Percentiles rank a stretch among this genome's conserved stretches.
Conservation (phyloP, 2,797 vertebrate genomes). For the Danio albolineatus region DNA sequence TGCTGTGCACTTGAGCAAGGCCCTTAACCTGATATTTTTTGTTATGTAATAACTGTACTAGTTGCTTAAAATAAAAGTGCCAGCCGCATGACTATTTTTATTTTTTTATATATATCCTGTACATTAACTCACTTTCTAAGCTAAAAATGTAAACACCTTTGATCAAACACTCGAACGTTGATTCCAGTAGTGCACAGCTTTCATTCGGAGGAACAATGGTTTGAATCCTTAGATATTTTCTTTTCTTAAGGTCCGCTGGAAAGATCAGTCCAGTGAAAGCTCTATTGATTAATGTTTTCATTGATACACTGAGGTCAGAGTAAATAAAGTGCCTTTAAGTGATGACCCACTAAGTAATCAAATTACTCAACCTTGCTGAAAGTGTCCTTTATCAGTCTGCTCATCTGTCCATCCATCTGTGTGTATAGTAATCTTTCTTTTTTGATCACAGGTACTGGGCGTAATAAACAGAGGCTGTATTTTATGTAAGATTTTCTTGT, state of each 20-base stretch:
- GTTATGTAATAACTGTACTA: background rate
- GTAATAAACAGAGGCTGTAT: no score
- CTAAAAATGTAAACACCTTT: background rate
- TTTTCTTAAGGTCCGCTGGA: background rate
- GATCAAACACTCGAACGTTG: background rate
- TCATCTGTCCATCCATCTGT: no score
- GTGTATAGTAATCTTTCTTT: no score
- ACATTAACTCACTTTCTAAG: no score
- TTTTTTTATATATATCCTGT: no score
- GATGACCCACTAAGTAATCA: constrained; percentile 8
- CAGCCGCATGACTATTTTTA: background rate
- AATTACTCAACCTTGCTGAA: constrained; percentile 8
- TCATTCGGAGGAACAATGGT: background rate
- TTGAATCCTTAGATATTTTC: background rate
- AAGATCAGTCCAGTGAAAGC: constrained; percentile 9
- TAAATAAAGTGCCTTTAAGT: constrained; percentile 9
- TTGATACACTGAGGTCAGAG: constrained; percentile 27
- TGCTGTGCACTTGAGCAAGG: constrained; percentile 1
- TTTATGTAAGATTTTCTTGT: no score
- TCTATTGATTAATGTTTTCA: constrained; percentile 31
- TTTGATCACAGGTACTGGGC: no score
- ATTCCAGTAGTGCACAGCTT: background rate
- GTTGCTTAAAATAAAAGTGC: background rate
- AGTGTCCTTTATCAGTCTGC: no score
- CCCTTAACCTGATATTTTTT: background rate